Percentiles rank a stretch among this genome's conserved stretches.
These are phyloP conservation scores for Hypomecis atomaria DNA, from an alignment of 2,888 invertebrate genomes.

Conservation along the genomic window DNA sequence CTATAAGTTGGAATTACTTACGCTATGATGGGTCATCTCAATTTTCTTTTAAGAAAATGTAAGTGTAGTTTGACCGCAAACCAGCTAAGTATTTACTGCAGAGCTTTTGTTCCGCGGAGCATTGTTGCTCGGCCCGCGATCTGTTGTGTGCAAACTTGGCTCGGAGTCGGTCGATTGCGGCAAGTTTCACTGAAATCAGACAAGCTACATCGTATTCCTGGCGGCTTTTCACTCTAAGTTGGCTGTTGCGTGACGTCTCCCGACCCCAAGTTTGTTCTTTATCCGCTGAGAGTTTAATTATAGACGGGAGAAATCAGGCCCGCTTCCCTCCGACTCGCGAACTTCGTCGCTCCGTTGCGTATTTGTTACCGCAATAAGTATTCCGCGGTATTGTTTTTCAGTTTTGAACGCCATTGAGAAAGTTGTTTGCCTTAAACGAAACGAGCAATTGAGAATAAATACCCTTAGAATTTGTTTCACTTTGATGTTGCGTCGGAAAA, in stretches of 20 bases:
- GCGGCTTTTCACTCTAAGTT: conserved; percentile 73
- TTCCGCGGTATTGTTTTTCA: conserved; percentile 20
- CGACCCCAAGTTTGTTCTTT: conserved; percentile 73
- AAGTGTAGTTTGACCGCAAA: conserved; percentile 21
- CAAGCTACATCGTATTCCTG: conserved; percentile 75
- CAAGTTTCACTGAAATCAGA: conserved; percentile 72
- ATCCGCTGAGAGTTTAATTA: conserved; percentile 68
- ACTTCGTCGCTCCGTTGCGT: conserved; percentile 37
- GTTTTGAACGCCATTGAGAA: conserved; percentile 12
- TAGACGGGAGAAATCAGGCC: conserved; percentile 51
- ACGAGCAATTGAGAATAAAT: background rate
- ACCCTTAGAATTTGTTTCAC: background rate
- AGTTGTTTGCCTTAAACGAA: conserved; percentile 7
- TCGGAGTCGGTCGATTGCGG: conserved; percentile 68
- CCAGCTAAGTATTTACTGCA: conserved; percentile 57
- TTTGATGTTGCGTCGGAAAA: background rate
- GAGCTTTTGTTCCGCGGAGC: conserved; percentile 69
- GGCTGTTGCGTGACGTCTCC: conserved; percentile 72
- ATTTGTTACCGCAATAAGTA: conserved; percentile 26
- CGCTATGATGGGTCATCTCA: background rate
- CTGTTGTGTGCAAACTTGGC: conserved; percentile 68
- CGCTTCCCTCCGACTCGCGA: conserved; percentile 34
- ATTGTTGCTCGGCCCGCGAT: conserved; percentile 71
- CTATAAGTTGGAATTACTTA: background rate
- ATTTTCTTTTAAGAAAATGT: background rate